Conservation (phyloP, 2,888 invertebrate genomes). For the Tuberolachnus salignus region DNA sequence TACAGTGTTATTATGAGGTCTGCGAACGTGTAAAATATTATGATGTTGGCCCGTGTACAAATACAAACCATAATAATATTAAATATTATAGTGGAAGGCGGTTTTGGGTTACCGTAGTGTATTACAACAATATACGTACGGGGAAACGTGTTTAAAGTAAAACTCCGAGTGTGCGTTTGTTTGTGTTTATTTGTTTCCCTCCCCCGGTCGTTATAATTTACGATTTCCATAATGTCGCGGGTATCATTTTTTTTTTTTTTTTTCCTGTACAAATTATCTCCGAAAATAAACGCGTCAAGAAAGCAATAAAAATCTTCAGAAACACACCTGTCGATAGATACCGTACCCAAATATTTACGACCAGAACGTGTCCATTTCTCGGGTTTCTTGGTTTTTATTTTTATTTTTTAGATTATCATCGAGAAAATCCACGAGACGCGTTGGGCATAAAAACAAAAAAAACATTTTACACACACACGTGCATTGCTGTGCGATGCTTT, state of each 20-base stretch:
- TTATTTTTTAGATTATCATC: conserved; percentile 43
- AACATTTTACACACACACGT: conserved; percentile 28
- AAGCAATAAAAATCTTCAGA: conserved; percentile 29
- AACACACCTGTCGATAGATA: conserved; percentile 41
- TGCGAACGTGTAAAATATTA: too few species aligned
- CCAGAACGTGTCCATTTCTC: conserved; percentile 22
- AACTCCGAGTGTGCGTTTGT: too few species aligned
- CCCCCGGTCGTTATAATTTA: too few species aligned
- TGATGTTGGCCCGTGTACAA: too few species aligned
- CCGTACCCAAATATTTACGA: not conserved
- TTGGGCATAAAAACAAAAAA: conserved; percentile 2
- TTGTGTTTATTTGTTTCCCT: too few species aligned
- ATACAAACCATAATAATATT: too few species aligned
- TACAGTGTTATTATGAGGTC: too few species aligned
- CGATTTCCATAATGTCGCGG: conserved; percentile 17
- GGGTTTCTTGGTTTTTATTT: conserved; percentile 44
- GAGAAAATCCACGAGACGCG: conserved; percentile 22
- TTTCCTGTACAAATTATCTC: conserved; percentile 49
- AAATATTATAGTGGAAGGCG: too few species aligned
- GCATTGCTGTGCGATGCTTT: too few species aligned
- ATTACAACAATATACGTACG: too few species aligned
- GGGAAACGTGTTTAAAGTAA: too few species aligned
- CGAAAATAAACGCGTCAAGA: conserved; percentile 24
- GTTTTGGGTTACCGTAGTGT: too few species aligned
- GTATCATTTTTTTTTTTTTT: conserved; percentile 42